These are phyloP conservation scores for Phoeniculus purpureus DNA, from an alignment of 2,797 vertebrate genomes.

Conservation along the genomic window DNA sequence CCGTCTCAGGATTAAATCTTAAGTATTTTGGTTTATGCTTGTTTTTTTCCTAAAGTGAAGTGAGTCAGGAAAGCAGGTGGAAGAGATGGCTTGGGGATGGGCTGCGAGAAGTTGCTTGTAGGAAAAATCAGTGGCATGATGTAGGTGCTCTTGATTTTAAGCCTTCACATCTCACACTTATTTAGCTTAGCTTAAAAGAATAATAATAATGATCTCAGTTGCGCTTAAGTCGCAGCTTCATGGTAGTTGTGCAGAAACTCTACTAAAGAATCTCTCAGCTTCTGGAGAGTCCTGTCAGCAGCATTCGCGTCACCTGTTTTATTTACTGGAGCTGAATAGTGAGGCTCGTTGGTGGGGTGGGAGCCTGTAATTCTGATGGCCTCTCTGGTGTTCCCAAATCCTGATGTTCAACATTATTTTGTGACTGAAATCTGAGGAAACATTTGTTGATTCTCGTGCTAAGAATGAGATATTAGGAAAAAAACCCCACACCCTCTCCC, in stretches of 20 bases:
- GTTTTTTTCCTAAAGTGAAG: not conserved
- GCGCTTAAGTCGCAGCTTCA: constrained; percentile 55
- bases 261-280: constrained; percentile 69
- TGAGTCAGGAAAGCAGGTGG: not conserved
- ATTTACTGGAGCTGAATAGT: constrained; percentile 63
- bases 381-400: constrained; percentile 35
- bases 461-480: not conserved
- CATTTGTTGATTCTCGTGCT: not conserved
- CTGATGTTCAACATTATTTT: constrained; percentile 46
- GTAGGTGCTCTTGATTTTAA: not conserved
- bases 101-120: not conserved
- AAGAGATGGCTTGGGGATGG: not conserved
- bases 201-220: not conserved
- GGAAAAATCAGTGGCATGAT: not conserved
- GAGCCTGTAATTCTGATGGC: constrained; percentile 51
- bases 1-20: not conserved
- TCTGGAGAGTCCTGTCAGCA: constrained; percentile 66
- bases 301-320: constrained; percentile 61
- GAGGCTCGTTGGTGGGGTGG: constrained; percentile 48
- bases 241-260: constrained; percentile 60
- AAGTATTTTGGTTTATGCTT: not conserved
- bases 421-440: constrained; percentile 29
- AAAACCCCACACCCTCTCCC: not conserved
- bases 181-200: not conserved
- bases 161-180: not conserved